Evolutionary conservation across 2,888 invertebrate species (phyloP), one percentile per base, ranked within the genome.

Genomic region (Norana najaformis): DNA sequence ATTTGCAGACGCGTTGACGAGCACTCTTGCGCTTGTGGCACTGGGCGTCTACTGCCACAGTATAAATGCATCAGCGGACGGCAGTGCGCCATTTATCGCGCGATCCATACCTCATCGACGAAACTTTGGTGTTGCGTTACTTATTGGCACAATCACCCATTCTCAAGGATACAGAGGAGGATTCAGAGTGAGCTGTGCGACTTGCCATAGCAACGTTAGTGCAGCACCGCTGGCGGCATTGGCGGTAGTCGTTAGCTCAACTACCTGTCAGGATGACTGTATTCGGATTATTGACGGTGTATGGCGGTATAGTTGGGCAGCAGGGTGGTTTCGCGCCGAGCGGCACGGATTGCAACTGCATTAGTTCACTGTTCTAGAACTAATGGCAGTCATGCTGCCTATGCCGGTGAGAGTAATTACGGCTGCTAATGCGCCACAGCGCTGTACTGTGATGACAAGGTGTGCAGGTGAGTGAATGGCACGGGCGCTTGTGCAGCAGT

Each of bases 271-370:
- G 69, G n/a, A 47, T 47, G 69, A n/a, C 69, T 2, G 69, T n/a
- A 16, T 69, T 69, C 16, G 69, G 69, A 69, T 69, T 69, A 69
- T 69, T 69, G 69, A 69, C 69, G 69, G 69, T 69, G 69, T 69
- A 18, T 18, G n/a, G 69, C n/a, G 69, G 69, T n/a, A 16, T n/a
- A 69, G 69, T 30, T n/a, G 69, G 30, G 30, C 30, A n/a, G 30
- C n/a, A 8, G 69, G 41, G 41, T 41, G 41, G 41, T n/a, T 4
- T 53, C 53, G 53, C 69, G 16, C 47, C 47, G 47, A 47, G 47
- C 47, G 69, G 69, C 69, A 69, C 69, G 30, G 69, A 69, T 69
- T 69, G 69, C 69, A 69, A 69, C 69, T 69, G 69, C 69, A 69
- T 69, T 69, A 69, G 69, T 69, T 69, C 69, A 13, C 5, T 69